Base-by-base conservation (phyloP, 2,797 vertebrate genomes). In the Macropodus opercularis region DNA sequence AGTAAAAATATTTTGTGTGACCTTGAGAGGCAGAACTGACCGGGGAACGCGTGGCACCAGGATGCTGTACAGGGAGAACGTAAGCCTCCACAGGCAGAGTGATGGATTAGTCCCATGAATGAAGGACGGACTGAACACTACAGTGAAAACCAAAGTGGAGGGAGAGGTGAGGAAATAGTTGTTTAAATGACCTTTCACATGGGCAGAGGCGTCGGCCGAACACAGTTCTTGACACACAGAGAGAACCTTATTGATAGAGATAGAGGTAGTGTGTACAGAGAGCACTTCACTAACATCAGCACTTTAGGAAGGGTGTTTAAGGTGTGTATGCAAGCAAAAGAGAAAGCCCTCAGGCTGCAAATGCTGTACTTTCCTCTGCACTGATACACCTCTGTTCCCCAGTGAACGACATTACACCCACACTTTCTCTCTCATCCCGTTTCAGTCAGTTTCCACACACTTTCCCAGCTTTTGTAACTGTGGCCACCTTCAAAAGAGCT, bases 261-360 rank as follows among this genome's bases (percentile, higher is more conserved):
- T 60, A 27, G 39, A 61, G 36, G 27, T 11, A 15, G 43, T 42
- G 22, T 41, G 18, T 19, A 9, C 39, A 58, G 41, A 39, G 29
- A 48, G 41, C 57, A 39, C 24, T 58, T 38, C 26, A 36, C 50
- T 27, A 42, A 39, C 35, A 63, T 53, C 52, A 52, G 41, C 52
- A 64, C 24, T 63, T 53, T 60, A 17, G 26, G 23, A 36, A 31
- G 6, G 19, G 11, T 39, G 13, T 24, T 62, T 50, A 17, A 26
- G 13, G 53, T 53, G 57, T 35, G 32, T 21, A 44, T 32, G 18
- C 56, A 27, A 11, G 39, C 2, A 29, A n/a, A 5, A 3, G 39
- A n/a, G 35, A 19, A 67, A 54, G 72, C 41, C 85, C 70, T 70
- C 42, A 69, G 72, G 81, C 79, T 58, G 18, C 71, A 39, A 75